These are phyloP conservation scores for Adineta ricciae DNA, from an alignment of 2,888 invertebrate genomes.

Conservation along the genomic window DNA sequence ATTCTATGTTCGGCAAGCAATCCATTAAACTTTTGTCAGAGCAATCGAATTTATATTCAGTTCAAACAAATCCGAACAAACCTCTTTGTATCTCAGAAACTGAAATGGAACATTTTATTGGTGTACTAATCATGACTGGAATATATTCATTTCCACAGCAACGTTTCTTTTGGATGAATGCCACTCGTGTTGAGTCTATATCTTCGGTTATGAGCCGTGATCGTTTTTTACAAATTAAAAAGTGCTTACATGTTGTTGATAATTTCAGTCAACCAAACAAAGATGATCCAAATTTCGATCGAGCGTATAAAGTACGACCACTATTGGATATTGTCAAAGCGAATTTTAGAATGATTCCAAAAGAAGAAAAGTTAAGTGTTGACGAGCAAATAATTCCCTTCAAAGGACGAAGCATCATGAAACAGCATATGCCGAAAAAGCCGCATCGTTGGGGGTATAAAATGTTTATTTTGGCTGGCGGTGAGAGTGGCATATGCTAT, in stretches of 20 bases:
- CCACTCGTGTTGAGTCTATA: constrained; percentile 2
- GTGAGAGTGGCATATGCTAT: neutral
- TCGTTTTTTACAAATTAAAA: constrained; percentile 31
- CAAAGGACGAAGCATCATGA: constrained; percentile 34
- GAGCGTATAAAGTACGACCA: constrained; percentile 35
- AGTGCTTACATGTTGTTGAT: constrained; percentile 36
- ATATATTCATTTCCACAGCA: neutral
- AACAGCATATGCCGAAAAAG: constrained; percentile 35
- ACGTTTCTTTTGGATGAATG: neutral
- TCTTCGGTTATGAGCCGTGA: constrained; percentile 29
- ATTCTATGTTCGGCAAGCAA: neutral
- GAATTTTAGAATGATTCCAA: constrained; percentile 30
- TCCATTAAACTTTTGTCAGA: neutral
- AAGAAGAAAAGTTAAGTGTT: constrained; percentile 32
- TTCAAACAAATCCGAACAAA: neutral
- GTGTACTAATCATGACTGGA: neutral
- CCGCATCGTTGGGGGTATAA: constrained; percentile 37
- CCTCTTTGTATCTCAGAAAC: neutral
- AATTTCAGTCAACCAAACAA: constrained; percentile 16
- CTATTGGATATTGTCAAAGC: constrained; percentile 34
- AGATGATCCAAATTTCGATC: constrained; percentile 30
- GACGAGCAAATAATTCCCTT: constrained; percentile 35
- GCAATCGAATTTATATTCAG: neutral
- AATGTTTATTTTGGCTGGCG: constrained; percentile 29
- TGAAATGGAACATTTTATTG: neutral